Conservation (phyloP, 2,888 invertebrate genomes). For the Archaeoteleia sp. region DNA sequence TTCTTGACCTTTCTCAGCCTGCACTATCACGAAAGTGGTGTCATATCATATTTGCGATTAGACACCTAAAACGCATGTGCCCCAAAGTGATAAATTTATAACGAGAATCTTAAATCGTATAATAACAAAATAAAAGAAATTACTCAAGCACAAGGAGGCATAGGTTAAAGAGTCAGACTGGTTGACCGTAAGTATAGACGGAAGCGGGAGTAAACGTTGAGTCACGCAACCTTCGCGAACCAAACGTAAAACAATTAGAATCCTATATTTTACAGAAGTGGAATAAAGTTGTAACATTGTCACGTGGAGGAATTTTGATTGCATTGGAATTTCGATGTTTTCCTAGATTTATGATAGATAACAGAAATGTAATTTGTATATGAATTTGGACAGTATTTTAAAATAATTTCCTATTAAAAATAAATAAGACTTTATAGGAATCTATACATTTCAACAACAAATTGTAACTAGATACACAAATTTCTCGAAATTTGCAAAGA, state of each 20-base stretch:
- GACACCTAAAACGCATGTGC: neutral
- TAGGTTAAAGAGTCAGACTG: conserved; percentile 45
- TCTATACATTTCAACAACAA: no score
- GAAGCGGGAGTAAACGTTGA: conserved; percentile 73
- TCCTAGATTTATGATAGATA: no score
- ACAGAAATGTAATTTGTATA: no score
- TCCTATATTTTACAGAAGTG: conserved; percentile 39
- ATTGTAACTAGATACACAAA: no score
- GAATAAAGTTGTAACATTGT: neutral
- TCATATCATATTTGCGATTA: conserved; percentile 5
- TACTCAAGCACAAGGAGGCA: conserved; percentile 2
- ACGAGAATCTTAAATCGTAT: neutral
- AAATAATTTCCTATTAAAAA: no score
- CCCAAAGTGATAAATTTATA: neutral
- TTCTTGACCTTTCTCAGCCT: conserved; percentile 66
- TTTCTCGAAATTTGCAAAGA: no score
- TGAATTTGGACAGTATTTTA: no score
- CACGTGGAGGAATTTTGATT: conserved; percentile 18
- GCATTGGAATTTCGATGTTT: no score
- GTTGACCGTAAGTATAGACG: conserved; percentile 69
- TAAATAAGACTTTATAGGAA: no score
- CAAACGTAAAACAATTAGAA: conserved; percentile 71
- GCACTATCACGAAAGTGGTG: conserved; percentile 14
- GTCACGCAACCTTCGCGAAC: conserved; percentile 71
- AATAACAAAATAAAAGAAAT: neutral